phyloP scores from a whole-genome alignment of 2,797 vertebrate genomes.

The Manis pentadactyla region DNA sequence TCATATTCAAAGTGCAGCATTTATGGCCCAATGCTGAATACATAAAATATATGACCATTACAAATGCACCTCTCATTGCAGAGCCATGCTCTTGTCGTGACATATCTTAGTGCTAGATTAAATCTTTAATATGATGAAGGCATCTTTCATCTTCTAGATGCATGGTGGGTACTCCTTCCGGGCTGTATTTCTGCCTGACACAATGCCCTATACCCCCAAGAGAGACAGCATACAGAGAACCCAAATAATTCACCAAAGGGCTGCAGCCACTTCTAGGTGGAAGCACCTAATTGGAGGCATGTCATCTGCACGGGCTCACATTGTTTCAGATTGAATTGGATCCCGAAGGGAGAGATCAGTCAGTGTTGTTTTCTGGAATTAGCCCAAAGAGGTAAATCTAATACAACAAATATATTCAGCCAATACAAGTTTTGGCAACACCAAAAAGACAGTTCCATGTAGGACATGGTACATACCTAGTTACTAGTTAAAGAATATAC shows the following conservation, averaged over 20 bases:
- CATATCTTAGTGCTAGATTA: slow-evolving; percentile 83
- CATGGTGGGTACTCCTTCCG: slow-evolving; percentile 79
- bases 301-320: slow-evolving; percentile 86
- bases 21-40: slow-evolving; percentile 82
- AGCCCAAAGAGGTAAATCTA: slow-evolving; percentile 74
- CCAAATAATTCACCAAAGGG: slow-evolving; percentile 73
- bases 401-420: slow-evolving; percentile 76
- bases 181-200: slow-evolving; percentile 78
- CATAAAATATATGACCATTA: slow-evolving; percentile 83
- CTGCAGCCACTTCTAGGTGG: slow-evolving; percentile 83
- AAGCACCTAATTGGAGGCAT: slow-evolving; percentile 86
- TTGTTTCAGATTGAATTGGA: slow-evolving; percentile 82
- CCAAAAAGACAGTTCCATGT: slow-evolving; percentile 26
- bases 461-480: slow-evolving; percentile 12
- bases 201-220: slow-evolving; percentile 75
- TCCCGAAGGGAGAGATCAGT: slow-evolving; percentile 66
- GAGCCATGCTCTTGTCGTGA: slow-evolving; percentile 82
- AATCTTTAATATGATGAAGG: slow-evolving; percentile 66
- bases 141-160: slow-evolving; percentile 77
- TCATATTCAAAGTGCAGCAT: slow-evolving; percentile 83
- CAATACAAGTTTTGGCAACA: slow-evolving; percentile 68
- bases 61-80: slow-evolving; percentile 80
- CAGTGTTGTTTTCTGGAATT: slow-evolving; percentile 77
- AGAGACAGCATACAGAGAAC: slow-evolving; percentile 77
- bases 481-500: slow-evolving; percentile 2